Evolutionary conservation across 2,797 vertebrate genomes (phyloP).

Genomic region (Aeoliscus strigatus): DNA sequence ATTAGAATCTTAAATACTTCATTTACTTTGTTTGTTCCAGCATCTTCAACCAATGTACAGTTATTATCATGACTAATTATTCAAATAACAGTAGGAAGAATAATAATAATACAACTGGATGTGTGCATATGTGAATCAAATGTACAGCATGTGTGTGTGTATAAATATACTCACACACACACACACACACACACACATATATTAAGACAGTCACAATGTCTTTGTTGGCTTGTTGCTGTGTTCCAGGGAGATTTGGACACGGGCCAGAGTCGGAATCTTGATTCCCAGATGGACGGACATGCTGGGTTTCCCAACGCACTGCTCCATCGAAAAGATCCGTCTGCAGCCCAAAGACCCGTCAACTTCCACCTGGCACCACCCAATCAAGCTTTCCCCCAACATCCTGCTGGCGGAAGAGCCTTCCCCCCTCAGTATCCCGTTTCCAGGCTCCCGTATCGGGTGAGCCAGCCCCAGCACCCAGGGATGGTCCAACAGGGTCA

Average conservation of each 20-base stretch:
- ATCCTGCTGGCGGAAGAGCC: conserved; percentile 71
- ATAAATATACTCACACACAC: too few relatives aligned
- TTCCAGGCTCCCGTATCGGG: conserved; percentile 81
- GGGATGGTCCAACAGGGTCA: conserved; percentile 60
- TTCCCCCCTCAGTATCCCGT: conserved; percentile 81
- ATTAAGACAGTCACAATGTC: background rate
- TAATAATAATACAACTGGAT: too few relatives aligned
- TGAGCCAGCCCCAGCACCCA: conserved; percentile 75
- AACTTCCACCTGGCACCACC: conserved; percentile 88
- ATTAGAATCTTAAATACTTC: too few relatives aligned
- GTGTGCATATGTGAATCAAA: too few relatives aligned
- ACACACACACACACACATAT: too few relatives aligned
- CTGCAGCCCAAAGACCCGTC: conserved; percentile 82
- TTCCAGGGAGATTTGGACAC: conserved; percentile 85
- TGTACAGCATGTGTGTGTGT: too few relatives aligned
- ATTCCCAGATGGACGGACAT: conserved; percentile 76
- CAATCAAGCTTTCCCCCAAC: conserved; percentile 78
- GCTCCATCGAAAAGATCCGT: conserved; percentile 90
- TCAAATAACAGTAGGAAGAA: too few relatives aligned
- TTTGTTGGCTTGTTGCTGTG: conserved; percentile 1
- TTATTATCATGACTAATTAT: too few relatives aligned
- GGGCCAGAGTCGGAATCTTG: conserved; percentile 84
- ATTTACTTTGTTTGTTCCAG: too few relatives aligned
- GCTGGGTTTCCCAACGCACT: conserved; percentile 81
- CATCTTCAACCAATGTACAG: too few relatives aligned